Evolutionary conservation across 2,888 invertebrate species (phyloP).

Genomic region (Toxonevra muliebris): DNA sequence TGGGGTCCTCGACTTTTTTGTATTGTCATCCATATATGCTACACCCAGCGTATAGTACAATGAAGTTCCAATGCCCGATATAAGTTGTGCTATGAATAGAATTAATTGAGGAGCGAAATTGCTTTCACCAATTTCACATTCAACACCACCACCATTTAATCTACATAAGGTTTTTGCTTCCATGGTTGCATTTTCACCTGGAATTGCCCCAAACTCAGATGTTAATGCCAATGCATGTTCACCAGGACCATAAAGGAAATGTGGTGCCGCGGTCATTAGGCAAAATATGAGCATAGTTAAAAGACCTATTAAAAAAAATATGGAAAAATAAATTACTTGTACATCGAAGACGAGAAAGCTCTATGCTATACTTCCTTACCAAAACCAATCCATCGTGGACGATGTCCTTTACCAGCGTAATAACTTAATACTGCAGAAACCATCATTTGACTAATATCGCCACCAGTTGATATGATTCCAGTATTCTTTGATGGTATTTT

Average conservation of each 20-base stretch:
- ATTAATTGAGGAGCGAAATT: constrained; percentile 70
- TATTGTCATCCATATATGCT: constrained; percentile 78
- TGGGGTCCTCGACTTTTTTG: constrained; percentile 74
- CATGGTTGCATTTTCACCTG: constrained; percentile 57
- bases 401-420: constrained; percentile 75
- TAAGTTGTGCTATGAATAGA: constrained; percentile 72
- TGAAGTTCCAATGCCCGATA: constrained; percentile 74
- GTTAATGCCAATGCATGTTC: constrained; percentile 72
- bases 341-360: no score
- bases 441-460: constrained; percentile 75
- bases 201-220: constrained; percentile 67
- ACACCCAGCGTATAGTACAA: constrained; percentile 73
- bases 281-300: constrained; percentile 72
- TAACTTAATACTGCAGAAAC: constrained; percentile 73
- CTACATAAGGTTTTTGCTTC: constrained; percentile 68
- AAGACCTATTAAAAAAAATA: no score
- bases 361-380: constrained; percentile 45
- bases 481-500: constrained; percentile 76
- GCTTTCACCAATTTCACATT: constrained; percentile 66
- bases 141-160: constrained; percentile 43
- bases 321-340: no score
- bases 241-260: constrained; percentile 75
- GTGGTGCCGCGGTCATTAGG: constrained; percentile 72
- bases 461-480: constrained; percentile 76
- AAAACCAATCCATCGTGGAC: constrained; percentile 77